Base-by-base conservation (phyloP, 2,797 vertebrate species). In the Karalla daura region DNA sequence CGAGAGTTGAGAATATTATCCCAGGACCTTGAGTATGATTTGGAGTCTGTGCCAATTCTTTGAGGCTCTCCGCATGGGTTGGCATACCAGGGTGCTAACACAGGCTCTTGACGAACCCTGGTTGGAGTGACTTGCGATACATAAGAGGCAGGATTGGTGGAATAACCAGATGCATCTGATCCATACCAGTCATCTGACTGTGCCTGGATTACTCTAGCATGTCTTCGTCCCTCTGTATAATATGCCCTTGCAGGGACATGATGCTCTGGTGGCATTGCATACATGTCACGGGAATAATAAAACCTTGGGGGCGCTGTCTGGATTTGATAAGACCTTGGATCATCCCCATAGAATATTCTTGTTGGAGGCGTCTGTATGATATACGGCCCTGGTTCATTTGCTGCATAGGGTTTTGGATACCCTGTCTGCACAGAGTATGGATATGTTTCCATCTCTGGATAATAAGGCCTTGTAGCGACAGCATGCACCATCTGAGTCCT, bases 11-110 rank as follows among this genome's bases (percentile, higher is more conserved):
- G 92, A 70, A 99, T 98, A 81, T 98, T 97, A 81, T 99, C 98
- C 97, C 97, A 99, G 40, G 98, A 99, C 62, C 95, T 95, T 40
- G 97, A 99, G 83, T 97, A 95, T 40, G 95, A 94, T 87, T 96
- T 95, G 13, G 92, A 93, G 24, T 98, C 96, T 10, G 93, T 92
- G 58, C 79, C 94, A 23, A 96, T 89, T 70, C 94, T 94, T 0
- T 94, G 92, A 1, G 95, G 91, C 47, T 95, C 95, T 65, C 94
- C 86, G 18, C 95, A 94, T 0, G 95, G 94, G 80, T 92, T 95
- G 3, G 93, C 90, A 2, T 96, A 96, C 96, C 97, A 98, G 4
- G 96, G 91, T 23, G 95, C 88, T 27, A 92, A 84, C 73, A 92
- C 87, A 33, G 95, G 91, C 21, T 95, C 95, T 1, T 93, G 87